These are phyloP conservation scores for Rhagologus leucostigma DNA, from an alignment of 2,113 vertebrate genomes.

Conservation along the genomic window DNA sequence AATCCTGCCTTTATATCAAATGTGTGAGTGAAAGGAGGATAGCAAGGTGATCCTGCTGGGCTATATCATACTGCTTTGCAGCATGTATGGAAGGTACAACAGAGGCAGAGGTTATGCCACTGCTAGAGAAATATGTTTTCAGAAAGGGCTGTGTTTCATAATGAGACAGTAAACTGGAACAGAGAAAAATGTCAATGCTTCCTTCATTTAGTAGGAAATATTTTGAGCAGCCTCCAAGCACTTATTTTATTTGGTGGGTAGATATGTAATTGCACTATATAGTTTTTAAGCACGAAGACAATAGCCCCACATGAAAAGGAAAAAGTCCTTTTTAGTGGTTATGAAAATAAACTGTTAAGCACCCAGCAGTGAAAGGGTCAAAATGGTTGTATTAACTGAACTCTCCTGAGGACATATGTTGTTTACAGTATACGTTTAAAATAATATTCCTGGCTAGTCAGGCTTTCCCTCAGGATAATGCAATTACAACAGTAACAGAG, in stretches of 20 bases:
- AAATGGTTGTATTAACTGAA: slow-evolving; percentile 43
- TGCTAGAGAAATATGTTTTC: slow-evolving; percentile 5
- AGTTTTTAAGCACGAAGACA: slow-evolving; percentile 18
- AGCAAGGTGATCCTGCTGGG: slow-evolving; percentile 7
- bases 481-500: slow-evolving; percentile 93
- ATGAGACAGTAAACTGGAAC: neutral
- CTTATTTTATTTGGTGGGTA: slow-evolving; percentile 20
- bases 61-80: neutral
- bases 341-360: slow-evolving; percentile 33
- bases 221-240: slow-evolving; percentile 29
- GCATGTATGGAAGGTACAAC: neutral
- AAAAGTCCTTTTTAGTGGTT: neutral
- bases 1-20: neutral
- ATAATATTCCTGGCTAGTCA: slow-evolving; percentile 86
- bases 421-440: slow-evolving; percentile 92
- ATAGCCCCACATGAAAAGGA: slow-evolving; percentile 1
- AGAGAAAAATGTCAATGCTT: neutral
- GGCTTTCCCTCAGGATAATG: slow-evolving; percentile 79
- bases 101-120: neutral
- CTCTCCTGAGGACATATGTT: slow-evolving; percentile 77
- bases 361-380: slow-evolving; percentile 71
- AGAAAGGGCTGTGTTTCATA: neutral
- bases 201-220: neutral
- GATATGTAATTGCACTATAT: neutral
- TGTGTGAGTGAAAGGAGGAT: neutral